Base-by-base conservation (phyloP, 2,888 invertebrate genomes). In the Autographa pulchrina region DNA sequence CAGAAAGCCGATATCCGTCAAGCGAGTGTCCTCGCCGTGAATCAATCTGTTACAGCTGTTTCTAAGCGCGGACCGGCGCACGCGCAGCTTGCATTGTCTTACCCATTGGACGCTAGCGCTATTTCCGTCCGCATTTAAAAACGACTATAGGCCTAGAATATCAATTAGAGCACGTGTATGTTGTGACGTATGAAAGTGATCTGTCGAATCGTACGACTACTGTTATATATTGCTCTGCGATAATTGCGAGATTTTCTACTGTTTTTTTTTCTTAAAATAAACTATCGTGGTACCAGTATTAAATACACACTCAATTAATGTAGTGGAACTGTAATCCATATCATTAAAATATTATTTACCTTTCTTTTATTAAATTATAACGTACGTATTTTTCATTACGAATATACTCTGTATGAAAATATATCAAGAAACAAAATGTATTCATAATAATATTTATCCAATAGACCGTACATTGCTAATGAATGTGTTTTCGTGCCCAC, bases 41-140 rank as follows among this genome's bases (percentile, higher is more conserved):
- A 92, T 93, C 93, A 92, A 92, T 92, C 88, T 85, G 74, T 75
- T 93, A 92, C 92, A 95, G 93, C 92, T 94, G 95, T 92, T 95
- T 94, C 82, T 81, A 82, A 85, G 79, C 77, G 78, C 78, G 70
- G 56, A 38, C 75, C 80, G 80, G 77, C 81, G 75, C 74, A 75
- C 73, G 66, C 62, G 72, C 78, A 83, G 86, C 85, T 80, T 88
- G 89, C 88, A 93, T 94, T 94, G 93, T 94, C 89, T 91, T 87
- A 80, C 81, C 84, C 83, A 89, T 90, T 91, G 86, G 89, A 86
- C 85, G 86, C 72, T 72, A 70, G 83, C 80, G 89, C 90, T 92
- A 91, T 92, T 93, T 90, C 88, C 84, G 80, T 81, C 67, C 71
- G 65, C 80, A 83, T 89, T 91, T 88, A 87, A 88, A 94, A 94